Percentiles rank a stretch among this genome's conserved stretches.
phyloP scores from a whole-genome alignment of 1,140 invertebrate species.

The Argopecten irradians region DNA sequence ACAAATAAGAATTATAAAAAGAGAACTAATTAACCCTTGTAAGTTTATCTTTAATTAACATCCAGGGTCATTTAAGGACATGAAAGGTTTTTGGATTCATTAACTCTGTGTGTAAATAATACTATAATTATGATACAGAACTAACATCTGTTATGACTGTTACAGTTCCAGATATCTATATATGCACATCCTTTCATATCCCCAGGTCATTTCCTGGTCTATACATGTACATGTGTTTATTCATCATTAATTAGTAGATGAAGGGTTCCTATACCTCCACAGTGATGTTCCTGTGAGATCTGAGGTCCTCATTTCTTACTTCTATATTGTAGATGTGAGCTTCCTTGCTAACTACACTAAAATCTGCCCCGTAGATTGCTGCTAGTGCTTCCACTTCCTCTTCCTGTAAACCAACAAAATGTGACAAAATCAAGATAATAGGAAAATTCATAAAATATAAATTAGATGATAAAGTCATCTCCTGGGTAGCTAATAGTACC shows the following conservation, averaged over 20 bases:
- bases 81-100: too few relatives aligned
- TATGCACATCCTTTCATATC: not conserved
- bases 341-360: slow-evolving; percentile 81
- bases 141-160: too few relatives aligned
- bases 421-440: too few relatives aligned
- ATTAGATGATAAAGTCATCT: too few relatives aligned
- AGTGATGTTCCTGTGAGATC: slow-evolving; percentile 20
- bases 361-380: slow-evolving; percentile 87
- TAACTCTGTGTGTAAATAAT: too few relatives aligned
- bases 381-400: slow-evolving; percentile 87
- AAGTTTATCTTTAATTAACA: too few relatives aligned
- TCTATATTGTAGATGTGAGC: slow-evolving; percentile 77
- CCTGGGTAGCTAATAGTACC: too few relatives aligned
- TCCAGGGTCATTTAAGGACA: too few relatives aligned
- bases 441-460: too few relatives aligned
- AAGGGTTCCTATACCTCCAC: not conserved
- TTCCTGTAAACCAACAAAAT: slow-evolving; percentile 61
- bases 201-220: not conserved
- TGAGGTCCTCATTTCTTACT: slow-evolving; percentile 50
- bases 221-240: not conserved
- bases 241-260: not conserved
- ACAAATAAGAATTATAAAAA: not conserved
- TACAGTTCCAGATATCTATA: not conserved
- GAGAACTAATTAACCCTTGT: too few relatives aligned
- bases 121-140: too few relatives aligned